Conservation (phyloP, 1,140 invertebrate species). For the Drusus annulatus region DNA sequence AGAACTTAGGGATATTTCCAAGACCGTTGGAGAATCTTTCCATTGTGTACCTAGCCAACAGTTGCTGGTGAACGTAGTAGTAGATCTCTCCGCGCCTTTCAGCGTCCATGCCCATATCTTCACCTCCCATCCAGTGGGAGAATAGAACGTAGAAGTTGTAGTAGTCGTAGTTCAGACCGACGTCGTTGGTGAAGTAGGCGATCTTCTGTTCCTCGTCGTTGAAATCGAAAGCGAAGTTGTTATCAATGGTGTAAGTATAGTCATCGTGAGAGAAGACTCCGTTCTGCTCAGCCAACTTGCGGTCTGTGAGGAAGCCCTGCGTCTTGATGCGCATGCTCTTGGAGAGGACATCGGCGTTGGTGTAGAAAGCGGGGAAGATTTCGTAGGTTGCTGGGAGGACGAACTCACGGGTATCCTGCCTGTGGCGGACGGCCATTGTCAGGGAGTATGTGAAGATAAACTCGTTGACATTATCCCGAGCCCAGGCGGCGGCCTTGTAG, state of each 20-base stretch:
- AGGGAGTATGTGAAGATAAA: conserved; percentile 74
- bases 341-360: conserved; percentile 62
- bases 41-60: conserved; percentile 78
- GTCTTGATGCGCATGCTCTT: conserved; percentile 71
- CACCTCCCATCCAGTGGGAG: conserved; percentile 76
- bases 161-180: conserved; percentile 80
- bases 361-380: conserved; percentile 75
- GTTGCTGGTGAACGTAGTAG: conserved; percentile 74
- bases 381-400: conserved; percentile 76
- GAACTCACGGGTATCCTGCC: conserved; percentile 72
- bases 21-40: conserved; percentile 78
- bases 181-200: conserved; percentile 82
- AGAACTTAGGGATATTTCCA: conserved; percentile 73
- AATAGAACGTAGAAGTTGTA: conserved; percentile 78
- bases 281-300: conserved; percentile 60
- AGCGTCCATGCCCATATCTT: not conserved
- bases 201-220: conserved; percentile 75
- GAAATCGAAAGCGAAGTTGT: conserved; percentile 71
- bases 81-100: conserved; percentile 76
- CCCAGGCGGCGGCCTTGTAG: conserved; percentile 74
- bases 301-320: conserved; percentile 64
- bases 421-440: conserved; percentile 73
- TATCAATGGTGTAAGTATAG: conserved; percentile 65
- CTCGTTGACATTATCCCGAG: conserved; percentile 74
- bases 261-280: conserved; percentile 67